Conservation (phyloP, 2,888 invertebrate genomes). For the Poecilobothrus nobilitatus region DNA sequence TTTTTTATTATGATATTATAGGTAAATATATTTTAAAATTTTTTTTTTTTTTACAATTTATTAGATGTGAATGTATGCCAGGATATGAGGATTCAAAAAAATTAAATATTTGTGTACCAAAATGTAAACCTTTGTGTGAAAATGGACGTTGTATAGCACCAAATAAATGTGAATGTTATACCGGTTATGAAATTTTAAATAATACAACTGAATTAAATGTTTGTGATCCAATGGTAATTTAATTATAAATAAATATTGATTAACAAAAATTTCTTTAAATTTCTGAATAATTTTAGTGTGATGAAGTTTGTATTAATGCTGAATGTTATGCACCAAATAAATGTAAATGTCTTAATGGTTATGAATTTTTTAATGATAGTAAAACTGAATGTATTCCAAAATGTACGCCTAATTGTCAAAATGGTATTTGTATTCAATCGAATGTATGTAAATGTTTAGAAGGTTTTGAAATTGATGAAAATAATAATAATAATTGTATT, state of each 20-base stretch:
- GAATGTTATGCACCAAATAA: conserved; percentile 51
- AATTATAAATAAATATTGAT: not conserved
- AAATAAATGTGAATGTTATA: conserved; percentile 46
- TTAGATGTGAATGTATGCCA: conserved; percentile 32
- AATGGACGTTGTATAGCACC: conserved; percentile 46
- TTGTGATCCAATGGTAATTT: conserved; percentile 7
- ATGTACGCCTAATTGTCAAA: conserved; percentile 35
- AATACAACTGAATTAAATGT: conserved; percentile 21
- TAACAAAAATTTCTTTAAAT: too few species aligned
- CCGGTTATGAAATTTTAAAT: conserved; percentile 34
- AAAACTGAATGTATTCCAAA: conserved; percentile 35
- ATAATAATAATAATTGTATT: conserved; percentile 19
- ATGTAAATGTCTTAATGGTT: conserved; percentile 46
- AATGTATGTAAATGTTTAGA: conserved; percentile 40
- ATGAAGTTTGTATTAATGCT: conserved; percentile 35
- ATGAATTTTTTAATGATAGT: conserved; percentile 32
- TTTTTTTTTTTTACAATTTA: not conserved
- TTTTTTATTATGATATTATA: not conserved
- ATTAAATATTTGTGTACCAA: conserved; percentile 33
- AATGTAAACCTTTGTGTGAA: conserved; percentile 37
- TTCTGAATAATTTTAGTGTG: conserved; percentile 22
- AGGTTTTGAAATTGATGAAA: conserved; percentile 32
- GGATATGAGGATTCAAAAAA: conserved; percentile 29
- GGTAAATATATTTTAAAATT: too few species aligned
- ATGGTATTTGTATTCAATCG: conserved; percentile 42